Conservation (phyloP, 2,888 invertebrate genomes). For the Cephus sareptanus region DNA sequence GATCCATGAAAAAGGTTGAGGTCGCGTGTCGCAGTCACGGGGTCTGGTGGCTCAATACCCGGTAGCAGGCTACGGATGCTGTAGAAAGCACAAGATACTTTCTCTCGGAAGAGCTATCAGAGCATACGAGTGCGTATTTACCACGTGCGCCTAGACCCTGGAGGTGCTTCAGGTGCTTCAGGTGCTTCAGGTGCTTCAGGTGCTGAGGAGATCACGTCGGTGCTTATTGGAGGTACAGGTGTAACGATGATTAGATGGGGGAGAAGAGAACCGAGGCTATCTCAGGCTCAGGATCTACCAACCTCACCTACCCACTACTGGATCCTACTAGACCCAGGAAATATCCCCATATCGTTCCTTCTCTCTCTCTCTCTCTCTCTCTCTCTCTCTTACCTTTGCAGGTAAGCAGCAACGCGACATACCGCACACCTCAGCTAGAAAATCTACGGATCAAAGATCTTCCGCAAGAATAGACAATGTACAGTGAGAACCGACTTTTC, state of each 20-base stretch:
- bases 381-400: not conserved
- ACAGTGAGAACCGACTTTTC: not conserved
- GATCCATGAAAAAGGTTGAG: too few relatives aligned
- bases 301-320: not conserved
- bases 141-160: too few relatives aligned
- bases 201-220: too few relatives aligned
- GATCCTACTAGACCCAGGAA: too few relatives aligned
- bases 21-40: too few relatives aligned
- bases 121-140: too few relatives aligned
- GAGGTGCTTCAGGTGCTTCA: too few relatives aligned
- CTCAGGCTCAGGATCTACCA: not conserved
- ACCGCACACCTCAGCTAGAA: too few relatives aligned
- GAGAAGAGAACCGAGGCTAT: not conserved
- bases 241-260: slow-evolving; percentile 3
- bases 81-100: slow-evolving; percentile 52
- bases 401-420: slow-evolving; percentile 1
- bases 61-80: slow-evolving; percentile 32
- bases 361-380: too few relatives aligned
- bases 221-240: slow-evolving; percentile 5
- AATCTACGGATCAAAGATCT: too few relatives aligned
- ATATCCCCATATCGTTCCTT: not conserved
- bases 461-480: too few relatives aligned
- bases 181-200: too few relatives aligned
- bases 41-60: not conserved
- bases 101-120: slow-evolving; percentile 27